These are phyloP conservation scores for Molossus alvarezi DNA, from an alignment of 2,797 vertebrate genomes.

Conservation along the genomic window DNA sequence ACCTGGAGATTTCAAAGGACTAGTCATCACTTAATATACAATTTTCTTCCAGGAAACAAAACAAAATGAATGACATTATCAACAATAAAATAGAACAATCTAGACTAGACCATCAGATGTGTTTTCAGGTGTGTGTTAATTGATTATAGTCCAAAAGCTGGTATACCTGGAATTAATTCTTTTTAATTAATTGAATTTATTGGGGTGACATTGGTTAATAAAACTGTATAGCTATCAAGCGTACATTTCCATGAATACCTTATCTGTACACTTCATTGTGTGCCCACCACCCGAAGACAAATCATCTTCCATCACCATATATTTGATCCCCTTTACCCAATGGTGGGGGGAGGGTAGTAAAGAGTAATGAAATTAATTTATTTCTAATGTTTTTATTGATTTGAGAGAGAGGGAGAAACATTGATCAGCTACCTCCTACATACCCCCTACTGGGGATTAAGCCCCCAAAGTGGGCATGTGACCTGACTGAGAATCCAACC, in stretches of 20 bases:
- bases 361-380: neutral
- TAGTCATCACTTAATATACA: neutral
- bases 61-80: neutral
- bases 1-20: neutral
- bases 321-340: too few relatives aligned
- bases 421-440: too few relatives aligned
- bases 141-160: neutral
- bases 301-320: too few relatives aligned
- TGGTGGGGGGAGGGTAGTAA: too few relatives aligned
- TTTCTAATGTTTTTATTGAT: too few relatives aligned
- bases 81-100: conserved; percentile 27
- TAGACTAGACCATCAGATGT: neutral
- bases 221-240: neutral
- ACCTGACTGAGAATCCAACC: too few relatives aligned
- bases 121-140: neutral
- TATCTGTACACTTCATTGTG: too few relatives aligned
- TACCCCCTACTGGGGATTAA: too few relatives aligned
- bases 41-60: conserved; percentile 46
- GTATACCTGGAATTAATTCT: conserved; percentile 6
- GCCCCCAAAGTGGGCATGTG: too few relatives aligned
- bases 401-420: too few relatives aligned
- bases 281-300: too few relatives aligned
- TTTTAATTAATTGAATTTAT: neutral
- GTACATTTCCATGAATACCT: neutral
- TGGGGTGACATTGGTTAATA: neutral